Evolutionary conservation across 1,140 invertebrate species (phyloP).

Genomic region (Trachelipus rathkii): DNA sequence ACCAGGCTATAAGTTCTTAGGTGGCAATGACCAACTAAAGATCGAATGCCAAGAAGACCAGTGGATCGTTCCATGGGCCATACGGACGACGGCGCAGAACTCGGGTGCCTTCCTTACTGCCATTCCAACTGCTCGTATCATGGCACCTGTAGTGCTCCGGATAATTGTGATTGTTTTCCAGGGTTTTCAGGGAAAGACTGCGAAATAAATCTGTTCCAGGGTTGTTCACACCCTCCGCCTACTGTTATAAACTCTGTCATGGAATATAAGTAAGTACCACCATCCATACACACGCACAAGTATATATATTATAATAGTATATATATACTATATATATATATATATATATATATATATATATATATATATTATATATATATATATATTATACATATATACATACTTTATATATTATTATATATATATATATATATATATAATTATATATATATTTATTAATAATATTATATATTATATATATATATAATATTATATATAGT

Average conservation of each 20-base stretch:
- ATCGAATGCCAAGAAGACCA: background rate
- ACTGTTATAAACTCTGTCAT: background rate
- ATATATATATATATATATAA: conserved; percentile 5
- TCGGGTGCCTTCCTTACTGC: background rate
- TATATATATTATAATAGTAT: no score
- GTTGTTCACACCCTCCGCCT: background rate
- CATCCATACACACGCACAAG: no score
- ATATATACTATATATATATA: no score
- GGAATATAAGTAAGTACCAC: background rate
- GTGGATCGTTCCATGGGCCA: background rate
- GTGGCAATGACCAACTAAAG: background rate
- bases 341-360: no score
- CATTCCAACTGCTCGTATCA: background rate
- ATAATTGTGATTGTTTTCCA: background rate
- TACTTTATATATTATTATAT: background rate
- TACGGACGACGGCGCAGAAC: background rate
- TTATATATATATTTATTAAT: no score
- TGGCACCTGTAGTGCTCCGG: background rate
- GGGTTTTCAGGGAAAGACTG: background rate
- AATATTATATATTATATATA: no score
- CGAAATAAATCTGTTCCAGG: background rate
- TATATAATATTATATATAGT: no score
- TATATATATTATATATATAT: no score
- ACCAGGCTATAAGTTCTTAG: background rate
- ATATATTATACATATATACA: background rate